Evolutionary conservation across 2,888 invertebrate species (phyloP).

Genomic region (Thereva nobilitata): DNA sequence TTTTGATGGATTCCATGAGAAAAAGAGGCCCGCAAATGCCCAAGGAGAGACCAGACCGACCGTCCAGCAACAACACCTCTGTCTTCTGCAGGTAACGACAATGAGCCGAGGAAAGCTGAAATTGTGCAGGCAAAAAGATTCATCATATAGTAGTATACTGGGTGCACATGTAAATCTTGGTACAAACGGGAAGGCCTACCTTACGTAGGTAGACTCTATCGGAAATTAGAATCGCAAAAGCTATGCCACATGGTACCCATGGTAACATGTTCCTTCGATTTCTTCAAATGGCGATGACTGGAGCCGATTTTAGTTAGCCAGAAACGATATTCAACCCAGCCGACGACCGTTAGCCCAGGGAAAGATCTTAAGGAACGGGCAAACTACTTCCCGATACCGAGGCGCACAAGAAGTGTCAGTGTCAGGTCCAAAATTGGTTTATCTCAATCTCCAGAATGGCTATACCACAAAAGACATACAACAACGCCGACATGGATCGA

Average conservation of each 20-base stretch:
- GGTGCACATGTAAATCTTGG: no score
- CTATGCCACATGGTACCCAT: slow-evolving; percentile 9
- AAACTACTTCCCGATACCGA: background rate
- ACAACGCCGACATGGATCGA: slow-evolving; percentile 3
- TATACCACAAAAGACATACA: slow-evolving; percentile 8
- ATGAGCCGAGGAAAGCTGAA: slow-evolving; percentile 3
- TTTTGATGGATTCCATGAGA: slow-evolving; percentile 23
- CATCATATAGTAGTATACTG: no score
- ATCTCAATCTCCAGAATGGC: slow-evolving; percentile 17
- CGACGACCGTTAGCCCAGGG: slow-evolving; percentile 1
- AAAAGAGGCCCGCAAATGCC: no score
- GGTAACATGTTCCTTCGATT: slow-evolving; percentile 20
- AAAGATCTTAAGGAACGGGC: background rate
- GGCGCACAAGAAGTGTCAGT: slow-evolving; percentile 12
- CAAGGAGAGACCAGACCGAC: no score
- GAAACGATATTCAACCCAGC: slow-evolving; percentile 13
- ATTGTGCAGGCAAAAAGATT: background rate
- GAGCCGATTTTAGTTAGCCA: slow-evolving; percentile 20
- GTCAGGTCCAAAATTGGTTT: slow-evolving; percentile 29
- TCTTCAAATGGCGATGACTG: slow-evolving; percentile 31
- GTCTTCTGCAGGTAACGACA: slow-evolving; percentile 3
- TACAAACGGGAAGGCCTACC: no score
- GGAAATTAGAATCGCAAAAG: slow-evolving; percentile 21
- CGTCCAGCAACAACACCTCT: no score
- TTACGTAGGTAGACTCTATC: slow-evolving; percentile 7